Evolutionary conservation across 2,113 vertebrate species (phyloP).

Genomic region (Ramphastos sulfuratus): DNA sequence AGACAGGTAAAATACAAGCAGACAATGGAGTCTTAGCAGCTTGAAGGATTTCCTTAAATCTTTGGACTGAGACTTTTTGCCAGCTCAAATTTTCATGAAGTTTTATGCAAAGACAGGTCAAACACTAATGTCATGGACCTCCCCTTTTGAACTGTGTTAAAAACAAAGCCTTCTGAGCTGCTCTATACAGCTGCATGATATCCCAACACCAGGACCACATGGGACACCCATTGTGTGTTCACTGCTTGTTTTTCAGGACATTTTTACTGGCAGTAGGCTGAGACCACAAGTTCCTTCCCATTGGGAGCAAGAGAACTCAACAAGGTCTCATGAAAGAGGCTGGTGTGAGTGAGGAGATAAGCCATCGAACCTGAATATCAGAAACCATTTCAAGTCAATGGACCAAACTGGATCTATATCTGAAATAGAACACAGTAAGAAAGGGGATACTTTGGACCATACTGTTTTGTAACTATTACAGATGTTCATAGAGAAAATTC

Average conservation of each 20-base stretch:
- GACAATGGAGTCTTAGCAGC: background rate
- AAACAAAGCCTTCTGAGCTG: background rate
- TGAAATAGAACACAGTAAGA: background rate
- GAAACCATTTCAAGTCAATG: background rate
- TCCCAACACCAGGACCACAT: background rate
- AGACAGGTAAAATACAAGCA: background rate
- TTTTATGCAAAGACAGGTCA: background rate
- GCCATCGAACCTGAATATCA: background rate
- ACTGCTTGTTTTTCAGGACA: background rate
- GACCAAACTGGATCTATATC: background rate
- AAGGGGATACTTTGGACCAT: background rate
- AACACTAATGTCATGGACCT: accelerated
- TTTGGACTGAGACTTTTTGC: background rate
- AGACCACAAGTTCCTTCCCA: accelerated
- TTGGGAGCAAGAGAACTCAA: background rate
- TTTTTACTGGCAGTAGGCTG: accelerated
- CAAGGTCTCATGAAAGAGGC: accelerated
- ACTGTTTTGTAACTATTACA: background rate
- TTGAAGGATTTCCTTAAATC: background rate
- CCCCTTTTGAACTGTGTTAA: background rate
- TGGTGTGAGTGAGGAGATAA: background rate
- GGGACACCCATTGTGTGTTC: background rate
- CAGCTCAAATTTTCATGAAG: background rate
- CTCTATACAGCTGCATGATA: accelerated
- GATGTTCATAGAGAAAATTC: background rate